Evolutionary conservation across 2,888 invertebrate species (phyloP), one percentile per base, ranked within the genome.

Genomic region (Pristionchus arcanus): DNA sequence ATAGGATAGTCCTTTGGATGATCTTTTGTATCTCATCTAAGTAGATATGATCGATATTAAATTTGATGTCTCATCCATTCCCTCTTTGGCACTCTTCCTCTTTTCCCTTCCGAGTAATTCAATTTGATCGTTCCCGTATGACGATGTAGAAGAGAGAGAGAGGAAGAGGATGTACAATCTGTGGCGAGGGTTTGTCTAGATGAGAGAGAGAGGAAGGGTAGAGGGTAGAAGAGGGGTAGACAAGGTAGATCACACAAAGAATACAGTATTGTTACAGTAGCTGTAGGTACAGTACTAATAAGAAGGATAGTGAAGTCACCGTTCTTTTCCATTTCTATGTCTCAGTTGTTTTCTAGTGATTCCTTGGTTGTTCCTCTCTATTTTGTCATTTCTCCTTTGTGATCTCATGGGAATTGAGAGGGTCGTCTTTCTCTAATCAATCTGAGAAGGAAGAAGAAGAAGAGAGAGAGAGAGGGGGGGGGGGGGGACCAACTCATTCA

Each of bases 41-140:
- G 15, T 77, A 42, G 42, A 25, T 9, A 34, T 42, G 77, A 77
- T 42, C 42, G 42, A 37, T 77, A 77, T 42, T 77, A 21, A 42
- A 31, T 42, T 77, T 37, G 77, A 77, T 42, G 42, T 83, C 53
- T 83, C 49, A 28, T 55, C 37, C 63, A 25, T 53, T 28, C 28
- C 83, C 49, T 42, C 77, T 42, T 37, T 83, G 15, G n/a, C 53
- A 15, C 53, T 83, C 83, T 42, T 53, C 83, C 53, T 83, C 83
- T 49, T 37, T 34, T 83, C 19, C 83, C 53, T 83, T 25, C 83
- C 53, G 37, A 49, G 83, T 83, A 83, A 83, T 53, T 55, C 55
- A 83, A 83, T 83, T 83, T 83, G 83, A 83, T 55, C 83, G 49
- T 53, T 42, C 83, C 77, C 77, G n/a, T 83, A 83, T 83, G 83